Base-by-base conservation (phyloP, 2,113 vertebrate genomes). In the Myanophis thanlyinensis region DNA sequence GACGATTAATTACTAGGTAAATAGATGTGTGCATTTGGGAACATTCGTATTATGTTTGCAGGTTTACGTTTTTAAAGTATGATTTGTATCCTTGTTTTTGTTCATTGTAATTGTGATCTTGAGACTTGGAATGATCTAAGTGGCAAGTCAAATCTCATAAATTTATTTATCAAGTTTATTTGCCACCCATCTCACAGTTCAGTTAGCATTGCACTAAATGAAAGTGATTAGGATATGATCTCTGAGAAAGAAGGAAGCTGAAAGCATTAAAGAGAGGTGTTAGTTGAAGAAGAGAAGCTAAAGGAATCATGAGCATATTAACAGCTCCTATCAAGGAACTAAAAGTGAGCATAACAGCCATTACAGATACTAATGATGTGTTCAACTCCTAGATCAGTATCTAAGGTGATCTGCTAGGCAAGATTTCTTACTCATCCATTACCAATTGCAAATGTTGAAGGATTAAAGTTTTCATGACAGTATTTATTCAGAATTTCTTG, bases 391-490 rank as follows among this genome's bases (percentile, higher is more conserved):
- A 44, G 22, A 84, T 25, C 53, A 92, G 23, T 85, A 44, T 89
- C 48, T 89, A 90, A 62, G 73, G 9, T 90, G 87, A 89, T 85
- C 87, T 56, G 73, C 53, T 62, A 20, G n/a, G 8, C 73, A 86
- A 51, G 44, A 89, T 84, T 92, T 25, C 48, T 30, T 47, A 10
- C 15, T 40, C 56, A 30, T 5, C 25, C 44, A 20, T 6, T 62
- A 59, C 52, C 52, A 89, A 89, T 89, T 85, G 92, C 92, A 89
- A 48, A 90, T 92, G 40, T 93, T 46, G 56, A 89, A 93, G 88
- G 88, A 92, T 92, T 92, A 93, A 93, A 89, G 80, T 90, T 90
- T 88, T 86, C 53, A 86, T 89, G 92, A 89, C 73, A 89, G 85
- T 93, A 80, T 86, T 93, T 40, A 93, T 93, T 93, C 53, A 62